Evolutionary conservation across 2,888 invertebrate genomes (phyloP).

Genomic region (Platycheirus albimanus): DNA sequence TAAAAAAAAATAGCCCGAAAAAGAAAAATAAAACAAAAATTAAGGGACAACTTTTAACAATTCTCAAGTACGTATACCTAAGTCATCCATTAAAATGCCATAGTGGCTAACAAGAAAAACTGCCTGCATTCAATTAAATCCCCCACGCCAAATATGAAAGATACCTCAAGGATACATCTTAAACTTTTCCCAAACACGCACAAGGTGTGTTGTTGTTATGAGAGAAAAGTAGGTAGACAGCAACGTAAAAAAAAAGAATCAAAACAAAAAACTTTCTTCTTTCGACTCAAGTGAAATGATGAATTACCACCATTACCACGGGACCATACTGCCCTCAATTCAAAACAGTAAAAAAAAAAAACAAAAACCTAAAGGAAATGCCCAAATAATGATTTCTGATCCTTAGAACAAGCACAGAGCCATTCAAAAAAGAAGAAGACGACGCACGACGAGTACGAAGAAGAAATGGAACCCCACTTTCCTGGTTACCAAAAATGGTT

Average conservation of each 20-base stretch:
- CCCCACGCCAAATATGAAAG: background rate
- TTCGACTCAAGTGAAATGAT: conserved; percentile 55
- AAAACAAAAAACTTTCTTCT: conserved; percentile 26
- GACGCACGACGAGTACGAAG: background rate
- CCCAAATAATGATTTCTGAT: conserved; percentile 66
- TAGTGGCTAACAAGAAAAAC: conserved; percentile 36
- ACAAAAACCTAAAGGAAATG: too few species aligned
- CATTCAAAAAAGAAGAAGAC: background rate
- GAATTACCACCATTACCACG: conserved; percentile 43
- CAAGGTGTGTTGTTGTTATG: conserved; percentile 16
- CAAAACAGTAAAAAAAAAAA: background rate
- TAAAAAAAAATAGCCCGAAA: background rate
- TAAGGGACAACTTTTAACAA: background rate
- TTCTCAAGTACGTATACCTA: background rate
- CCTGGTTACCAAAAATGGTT: conserved; percentile 63
- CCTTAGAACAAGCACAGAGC: conserved; percentile 13
- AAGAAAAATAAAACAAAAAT: background rate
- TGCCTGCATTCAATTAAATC: conserved; percentile 49
- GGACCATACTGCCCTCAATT: conserved; percentile 25
- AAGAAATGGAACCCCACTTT: background rate
- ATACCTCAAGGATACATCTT: conserved; percentile 21
- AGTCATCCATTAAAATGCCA: conserved; percentile 30
- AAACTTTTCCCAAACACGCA: conserved; percentile 17
- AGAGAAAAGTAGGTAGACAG: background rate
- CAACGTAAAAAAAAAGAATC: conserved; percentile 28